Percentiles rank a stretch among this genome's conserved stretches.
phyloP scores from a whole-genome alignment of 2,888 invertebrate species.

The Pterostichus madidus region DNA sequence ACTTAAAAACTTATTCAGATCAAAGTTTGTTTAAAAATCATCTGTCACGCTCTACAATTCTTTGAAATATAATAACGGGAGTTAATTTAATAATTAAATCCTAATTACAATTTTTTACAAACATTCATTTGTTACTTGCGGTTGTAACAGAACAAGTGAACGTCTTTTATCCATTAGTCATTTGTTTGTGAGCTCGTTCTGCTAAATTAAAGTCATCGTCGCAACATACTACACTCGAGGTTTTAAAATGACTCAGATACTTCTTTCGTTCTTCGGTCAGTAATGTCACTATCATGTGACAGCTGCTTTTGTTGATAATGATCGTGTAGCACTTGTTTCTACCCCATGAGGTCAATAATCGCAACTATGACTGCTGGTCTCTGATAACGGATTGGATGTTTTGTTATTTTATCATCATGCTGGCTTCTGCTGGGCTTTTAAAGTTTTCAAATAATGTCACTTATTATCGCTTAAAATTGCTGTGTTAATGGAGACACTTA shows the following conservation, averaged over 20 bases:
- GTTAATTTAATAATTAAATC: constrained; percentile 50
- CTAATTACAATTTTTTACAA: constrained; percentile 24
- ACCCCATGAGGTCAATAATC: constrained; percentile 29
- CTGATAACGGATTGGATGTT: constrained; percentile 20
- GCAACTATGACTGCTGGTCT: background rate
- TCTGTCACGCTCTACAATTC: constrained; percentile 40
- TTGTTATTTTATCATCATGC: constrained; percentile 39
- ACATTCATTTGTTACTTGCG: background rate
- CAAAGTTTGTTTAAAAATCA: constrained; percentile 16
- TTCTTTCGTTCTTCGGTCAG: background rate
- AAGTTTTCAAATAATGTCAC: background rate
- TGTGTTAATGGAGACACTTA: constrained; percentile 36
- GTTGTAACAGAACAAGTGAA: constrained; percentile 12
- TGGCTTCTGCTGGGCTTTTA: constrained; percentile 18
- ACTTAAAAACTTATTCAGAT: constrained; percentile 24
- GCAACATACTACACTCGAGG: background rate
- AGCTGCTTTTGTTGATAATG: constrained; percentile 13
- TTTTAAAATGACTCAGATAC: background rate
- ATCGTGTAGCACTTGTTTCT: constrained; percentile 20
- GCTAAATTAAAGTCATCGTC: constrained; percentile 45
- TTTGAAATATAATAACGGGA: constrained; percentile 29
- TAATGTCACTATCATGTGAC: constrained; percentile 24
- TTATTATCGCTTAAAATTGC: constrained; percentile 32
- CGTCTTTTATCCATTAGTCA: constrained; percentile 50
- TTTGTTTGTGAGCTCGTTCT: constrained; percentile 33